Evolutionary conservation across 1,140 invertebrate genomes (phyloP), one percentile per base, ranked within the genome.

Genomic region (Drosophila pseudoobscura): DNA sequence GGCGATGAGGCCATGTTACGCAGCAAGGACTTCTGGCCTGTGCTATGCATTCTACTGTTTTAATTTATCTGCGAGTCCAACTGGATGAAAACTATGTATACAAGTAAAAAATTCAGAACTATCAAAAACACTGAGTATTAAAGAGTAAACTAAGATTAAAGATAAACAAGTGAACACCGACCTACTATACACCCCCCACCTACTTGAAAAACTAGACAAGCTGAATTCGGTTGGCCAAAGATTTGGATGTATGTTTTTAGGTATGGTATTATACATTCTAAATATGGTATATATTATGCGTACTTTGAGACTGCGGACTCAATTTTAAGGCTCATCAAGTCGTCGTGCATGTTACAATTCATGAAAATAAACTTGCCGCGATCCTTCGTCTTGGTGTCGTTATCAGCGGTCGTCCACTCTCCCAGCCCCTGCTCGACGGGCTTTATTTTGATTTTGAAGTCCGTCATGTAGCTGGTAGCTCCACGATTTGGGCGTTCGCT

Each of bases 281-380:
- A 17, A 17, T 17, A 17, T 17, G 17, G n/a, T 39, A 15, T 52
- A 9, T 24, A 24, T 41, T 46, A 24, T 31, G 9, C 2, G 31
- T 51, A 13, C 7, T 29, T 15, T 8, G 11, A 29, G 26, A 24
- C 20, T 59, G n/a, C 9, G 31, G 31, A 11, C 46, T 15, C 20
- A 29, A 29, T 31, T 1, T 24, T 46, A 4, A 24, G n/a, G n/a
- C 5, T 29, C 11, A 26, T 61, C 11, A 44, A 26, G 26, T 61
- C 50, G 20, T 52, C 17, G 13, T 47, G 51, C 41, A 44, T 57
- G 44, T 57, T 57, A 9, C 55, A 57, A 13, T 57, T 57, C 6
- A 57, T 7, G 11, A 46, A 29, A 7, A 57, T 57, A 46, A 41
- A 53, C 31, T 15, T 53, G 6, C 39, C 31, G 15, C 31, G 31